Evolutionary conservation across 2,797 vertebrate species (phyloP).

Genomic region (Manis javanica): DNA sequence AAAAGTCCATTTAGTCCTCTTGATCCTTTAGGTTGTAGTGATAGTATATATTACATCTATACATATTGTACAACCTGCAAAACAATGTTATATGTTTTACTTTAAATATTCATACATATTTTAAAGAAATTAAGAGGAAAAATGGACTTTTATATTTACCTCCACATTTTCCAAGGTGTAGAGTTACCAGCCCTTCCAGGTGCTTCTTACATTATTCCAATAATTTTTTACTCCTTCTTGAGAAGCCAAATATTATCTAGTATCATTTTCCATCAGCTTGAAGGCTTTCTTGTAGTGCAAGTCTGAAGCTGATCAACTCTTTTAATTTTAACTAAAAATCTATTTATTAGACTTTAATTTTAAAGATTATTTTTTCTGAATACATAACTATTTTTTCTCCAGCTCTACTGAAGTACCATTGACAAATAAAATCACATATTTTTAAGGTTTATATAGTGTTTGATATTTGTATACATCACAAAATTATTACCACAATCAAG

Average conservation of each 20-base stretch:
- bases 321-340: not conserved
- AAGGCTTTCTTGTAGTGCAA: not conserved
- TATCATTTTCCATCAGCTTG: not conserved
- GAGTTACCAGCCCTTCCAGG: no score
- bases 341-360: not conserved
- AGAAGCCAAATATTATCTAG: not conserved
- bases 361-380: not conserved
- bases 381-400: not conserved
- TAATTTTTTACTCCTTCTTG: not conserved
- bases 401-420: not conserved
- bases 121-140: not conserved
- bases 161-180: not conserved
- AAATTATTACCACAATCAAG: not conserved
- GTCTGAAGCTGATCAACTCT: not conserved
- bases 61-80: not conserved
- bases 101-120: not conserved
- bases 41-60: not conserved
- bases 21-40: not conserved
- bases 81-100: not conserved
- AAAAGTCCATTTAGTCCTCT: not conserved
- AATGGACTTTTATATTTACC: not conserved
- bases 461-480: not conserved
- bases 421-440: not conserved
- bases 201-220: not conserved
- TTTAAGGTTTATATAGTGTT: not conserved